phyloP scores from a whole-genome alignment of 2,888 invertebrate genomes.

The Coenonympha arcania region DNA sequence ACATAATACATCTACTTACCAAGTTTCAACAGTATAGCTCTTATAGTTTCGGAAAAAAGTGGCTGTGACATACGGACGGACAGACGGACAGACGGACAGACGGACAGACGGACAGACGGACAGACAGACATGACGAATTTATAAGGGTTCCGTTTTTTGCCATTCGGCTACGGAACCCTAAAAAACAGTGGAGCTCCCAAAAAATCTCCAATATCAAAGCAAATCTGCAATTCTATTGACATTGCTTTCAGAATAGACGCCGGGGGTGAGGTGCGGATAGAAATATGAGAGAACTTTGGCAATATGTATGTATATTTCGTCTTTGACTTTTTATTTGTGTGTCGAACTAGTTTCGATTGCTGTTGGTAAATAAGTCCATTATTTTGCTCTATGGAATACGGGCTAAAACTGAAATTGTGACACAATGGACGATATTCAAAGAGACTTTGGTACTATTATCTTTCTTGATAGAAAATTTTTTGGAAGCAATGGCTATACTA shows the following conservation, averaged over 20 bases:
- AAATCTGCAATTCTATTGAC: slow-evolving; percentile 13
- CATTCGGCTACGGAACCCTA: no score
- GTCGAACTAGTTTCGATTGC: slow-evolving; percentile 28
- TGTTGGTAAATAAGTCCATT: slow-evolving; percentile 26
- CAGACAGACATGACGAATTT: no score
- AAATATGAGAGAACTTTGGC: slow-evolving; percentile 34
- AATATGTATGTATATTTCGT: slow-evolving; percentile 33
- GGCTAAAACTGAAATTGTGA: not conserved
- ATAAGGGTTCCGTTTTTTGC: no score
- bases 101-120: no score
- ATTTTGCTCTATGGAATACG: slow-evolving; percentile 3
- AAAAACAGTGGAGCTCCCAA: not conserved
- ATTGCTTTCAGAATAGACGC: slow-evolving; percentile 8
- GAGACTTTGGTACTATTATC: not conserved
- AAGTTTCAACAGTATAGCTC: no score
- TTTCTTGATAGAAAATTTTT: no score
- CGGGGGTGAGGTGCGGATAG: slow-evolving; percentile 9
- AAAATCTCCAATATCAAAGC: not conserved
- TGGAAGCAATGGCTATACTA: no score
- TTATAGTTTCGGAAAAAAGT: no score
- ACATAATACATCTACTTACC: no score
- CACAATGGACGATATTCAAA: not conserved
- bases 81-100: no score
- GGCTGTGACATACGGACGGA: no score
- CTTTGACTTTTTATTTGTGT: slow-evolving; percentile 29